Evolutionary conservation across 2,888 invertebrate species (phyloP), one percentile per base, ranked within the genome.

Genomic region (Myopa tessellatipennis): DNA sequence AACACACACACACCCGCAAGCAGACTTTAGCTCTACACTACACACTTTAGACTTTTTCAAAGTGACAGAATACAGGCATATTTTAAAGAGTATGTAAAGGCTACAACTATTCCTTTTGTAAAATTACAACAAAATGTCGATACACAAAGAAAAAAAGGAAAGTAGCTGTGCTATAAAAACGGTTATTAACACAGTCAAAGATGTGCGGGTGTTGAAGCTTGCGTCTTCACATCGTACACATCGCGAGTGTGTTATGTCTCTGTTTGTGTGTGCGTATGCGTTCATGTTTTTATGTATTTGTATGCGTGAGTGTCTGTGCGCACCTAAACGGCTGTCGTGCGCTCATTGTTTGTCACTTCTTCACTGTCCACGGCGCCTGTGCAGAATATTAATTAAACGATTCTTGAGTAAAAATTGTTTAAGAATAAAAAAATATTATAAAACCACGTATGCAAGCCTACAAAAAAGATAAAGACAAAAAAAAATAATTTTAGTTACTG

Each of bases 351-450:
- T 14, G 45, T 34, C 55, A 50, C 50, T 67, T 74, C 45, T 65
- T 55, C 52, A n/a, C 50, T 60, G 75, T 60, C 69, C 38, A 45
- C 68, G 60, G 50, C 58, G 69, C 75, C 60, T 75, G 75, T 34
- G 60, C 75, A 45, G 75, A 68, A 75, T 75, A 69, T 58, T 75
- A 75, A 75, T 75, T 68, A 75, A 75, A 60, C 45, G 12, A 26
- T 73, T 73, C 73, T 60, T 61, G 14, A 60, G 45, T 72, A 60
- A 40, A 60, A 72, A 61, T 60, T 26, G 58, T 61, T 3, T 65
- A 34, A 65, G 55, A 55, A 55, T 55, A 45, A 45, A 10, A 26
- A 26, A 26, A 26, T 26, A 70, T 34, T 70, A 55, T 26, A 52
- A 26, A 70, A 52, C 1, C 55, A 72, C 10, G 16, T 50, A 69